Conservation (phyloP, 1,140 invertebrate genomes). For the Temnothorax curvispinosus region DNA sequence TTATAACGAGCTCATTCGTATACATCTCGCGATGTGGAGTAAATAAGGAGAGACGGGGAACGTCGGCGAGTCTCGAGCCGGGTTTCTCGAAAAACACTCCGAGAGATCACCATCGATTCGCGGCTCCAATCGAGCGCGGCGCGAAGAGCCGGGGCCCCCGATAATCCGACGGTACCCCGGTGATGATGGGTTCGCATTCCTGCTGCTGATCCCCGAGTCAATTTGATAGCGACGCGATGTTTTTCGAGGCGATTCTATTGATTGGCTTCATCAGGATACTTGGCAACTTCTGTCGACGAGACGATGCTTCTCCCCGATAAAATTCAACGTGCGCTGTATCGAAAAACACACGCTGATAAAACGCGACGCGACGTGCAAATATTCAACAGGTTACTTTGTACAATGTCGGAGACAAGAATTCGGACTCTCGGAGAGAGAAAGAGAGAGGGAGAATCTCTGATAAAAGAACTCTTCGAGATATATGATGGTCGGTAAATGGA, state of each 20-base stretch:
- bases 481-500: slow-evolving; percentile 6
- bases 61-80: background rate
- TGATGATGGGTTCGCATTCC: slow-evolving; percentile 66
- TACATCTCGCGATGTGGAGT: slow-evolving; percentile 53
- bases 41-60: slow-evolving; percentile 18
- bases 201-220: slow-evolving; percentile 42
- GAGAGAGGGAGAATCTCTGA: background rate
- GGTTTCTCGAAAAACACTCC: slow-evolving; percentile 44
- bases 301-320: background rate
- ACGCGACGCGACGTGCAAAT: slow-evolving; percentile 15
- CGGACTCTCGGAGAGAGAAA: background rate
- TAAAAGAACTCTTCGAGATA: background rate
- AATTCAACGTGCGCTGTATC: slow-evolving; percentile 14
- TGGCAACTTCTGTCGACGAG: background rate
- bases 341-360: background rate
- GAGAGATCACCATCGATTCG: slow-evolving; percentile 22
- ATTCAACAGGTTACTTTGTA: slow-evolving; percentile 46
- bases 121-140: slow-evolving; percentile 35
- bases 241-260: slow-evolving; percentile 39
- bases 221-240: slow-evolving; percentile 43
- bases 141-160: slow-evolving; percentile 49
- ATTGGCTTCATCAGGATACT: background rate
- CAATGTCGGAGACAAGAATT: background rate
- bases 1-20: slow-evolving; percentile 60
- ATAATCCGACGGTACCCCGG: slow-evolving; percentile 53